phyloP scores from a whole-genome alignment of 1,140 invertebrate species.

The Centruroides sculpturatus region DNA sequence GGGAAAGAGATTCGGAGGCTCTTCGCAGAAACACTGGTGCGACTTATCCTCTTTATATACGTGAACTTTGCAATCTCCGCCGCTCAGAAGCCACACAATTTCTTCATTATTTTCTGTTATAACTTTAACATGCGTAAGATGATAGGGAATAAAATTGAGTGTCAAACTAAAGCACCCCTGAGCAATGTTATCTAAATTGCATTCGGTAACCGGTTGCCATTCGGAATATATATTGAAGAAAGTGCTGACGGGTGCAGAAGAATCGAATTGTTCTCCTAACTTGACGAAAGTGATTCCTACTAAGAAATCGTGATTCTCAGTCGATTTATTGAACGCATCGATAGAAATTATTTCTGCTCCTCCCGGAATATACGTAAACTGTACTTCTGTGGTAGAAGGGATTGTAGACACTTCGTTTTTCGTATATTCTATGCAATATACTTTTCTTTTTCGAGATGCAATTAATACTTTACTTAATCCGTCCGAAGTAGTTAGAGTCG shows the following conservation, averaged over 20 bases:
- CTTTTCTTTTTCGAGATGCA: slow-evolving; percentile 45
- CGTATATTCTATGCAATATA: slow-evolving; percentile 47
- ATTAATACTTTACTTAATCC: slow-evolving; percentile 42
- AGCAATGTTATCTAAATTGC: slow-evolving; percentile 46
- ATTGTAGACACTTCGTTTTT: slow-evolving; percentile 30
- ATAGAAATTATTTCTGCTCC: slow-evolving; percentile 55
- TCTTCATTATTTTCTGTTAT: slow-evolving; percentile 12
- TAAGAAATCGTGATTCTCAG: slow-evolving; percentile 42
- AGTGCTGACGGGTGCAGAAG: too few relatives aligned
- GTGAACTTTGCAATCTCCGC: slow-evolving; percentile 49
- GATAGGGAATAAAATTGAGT: slow-evolving; percentile 48
- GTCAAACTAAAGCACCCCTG: slow-evolving; percentile 49
- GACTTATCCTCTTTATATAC: slow-evolving; percentile 40
- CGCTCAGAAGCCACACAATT: slow-evolving; percentile 48
- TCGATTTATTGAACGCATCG: slow-evolving; percentile 50
- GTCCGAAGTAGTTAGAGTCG: slow-evolving; percentile 37
- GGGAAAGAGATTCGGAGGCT: slow-evolving; percentile 39
- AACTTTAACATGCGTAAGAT: slow-evolving; percentile 39
- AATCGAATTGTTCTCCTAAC: slow-evolving; percentile 25
- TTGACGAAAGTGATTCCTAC: slow-evolving; percentile 56
- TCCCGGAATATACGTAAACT: slow-evolving; percentile 53
- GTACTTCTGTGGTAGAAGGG: slow-evolving; percentile 45
- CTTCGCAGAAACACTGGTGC: neutral
- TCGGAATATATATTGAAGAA: slow-evolving; percentile 51
- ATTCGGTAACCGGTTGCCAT: slow-evolving; percentile 31